These are phyloP conservation scores for Wiebesia pumilae DNA, from an alignment of 1,140 invertebrate species.

Conservation along the genomic window DNA sequence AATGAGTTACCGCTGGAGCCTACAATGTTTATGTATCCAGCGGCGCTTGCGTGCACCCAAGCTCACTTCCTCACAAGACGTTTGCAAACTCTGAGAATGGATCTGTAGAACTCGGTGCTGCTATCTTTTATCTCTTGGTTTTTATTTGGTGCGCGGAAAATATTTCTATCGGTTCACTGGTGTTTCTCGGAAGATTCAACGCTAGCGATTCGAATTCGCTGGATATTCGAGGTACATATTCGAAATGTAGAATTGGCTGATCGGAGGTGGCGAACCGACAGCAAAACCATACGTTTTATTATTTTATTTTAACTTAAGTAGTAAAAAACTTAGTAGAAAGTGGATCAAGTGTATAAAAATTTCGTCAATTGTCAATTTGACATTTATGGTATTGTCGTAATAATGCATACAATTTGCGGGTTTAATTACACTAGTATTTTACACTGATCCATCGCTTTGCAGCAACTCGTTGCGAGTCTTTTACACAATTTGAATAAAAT, in stretches of 20 bases:
- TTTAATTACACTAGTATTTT: too few species aligned
- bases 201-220: too few species aligned
- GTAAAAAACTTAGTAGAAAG: too few species aligned
- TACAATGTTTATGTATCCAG: constrained; percentile 42
- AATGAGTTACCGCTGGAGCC: not conserved
- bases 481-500: not conserved
- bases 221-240: too few species aligned
- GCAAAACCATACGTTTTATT: too few species aligned
- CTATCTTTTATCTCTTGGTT: not conserved
- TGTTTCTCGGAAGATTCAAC: not conserved
- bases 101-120: not conserved
- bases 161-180: not conserved
- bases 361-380: too few species aligned
- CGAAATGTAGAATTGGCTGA: too few species aligned
- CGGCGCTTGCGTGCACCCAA: not conserved
- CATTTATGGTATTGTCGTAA: too few species aligned
- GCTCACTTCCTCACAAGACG: constrained; percentile 8
- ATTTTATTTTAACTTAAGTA: too few species aligned
- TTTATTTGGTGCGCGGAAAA: not conserved
- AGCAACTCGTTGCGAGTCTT: not conserved
- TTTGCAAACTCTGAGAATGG: constrained; percentile 38
- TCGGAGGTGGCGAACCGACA: too few species aligned
- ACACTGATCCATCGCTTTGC: not conserved
- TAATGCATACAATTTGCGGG: too few species aligned
- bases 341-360: too few species aligned